A percentile compares a stretch with the other conserved stretches of the same genome.
phyloP scores from a whole-genome alignment of 2,797 vertebrate species.

The Buceros bicornis region DNA sequence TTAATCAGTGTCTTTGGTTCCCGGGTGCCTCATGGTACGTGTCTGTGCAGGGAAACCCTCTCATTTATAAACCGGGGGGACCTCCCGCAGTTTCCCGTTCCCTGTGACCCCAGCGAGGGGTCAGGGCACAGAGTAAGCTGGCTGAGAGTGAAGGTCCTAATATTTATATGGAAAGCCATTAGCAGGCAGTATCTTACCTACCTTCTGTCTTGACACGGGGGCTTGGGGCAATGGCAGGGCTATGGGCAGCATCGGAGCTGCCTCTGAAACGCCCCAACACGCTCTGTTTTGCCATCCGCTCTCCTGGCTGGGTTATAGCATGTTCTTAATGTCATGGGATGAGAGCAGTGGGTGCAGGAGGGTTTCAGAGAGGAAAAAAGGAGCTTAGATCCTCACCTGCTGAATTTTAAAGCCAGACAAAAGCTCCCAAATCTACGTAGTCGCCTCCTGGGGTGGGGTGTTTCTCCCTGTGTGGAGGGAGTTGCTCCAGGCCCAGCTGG shows the following conservation, averaged over 20 bases:
- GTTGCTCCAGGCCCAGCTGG: background rate
- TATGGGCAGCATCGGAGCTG: background rate
- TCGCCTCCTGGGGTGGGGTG: background rate
- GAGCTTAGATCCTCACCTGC: background rate
- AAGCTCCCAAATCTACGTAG: background rate
- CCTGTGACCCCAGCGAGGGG: background rate
- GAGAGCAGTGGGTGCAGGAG: background rate
- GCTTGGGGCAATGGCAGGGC: background rate
- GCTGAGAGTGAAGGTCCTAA: background rate
- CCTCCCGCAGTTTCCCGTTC: constrained; percentile 50
- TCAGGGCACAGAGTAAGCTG: background rate
- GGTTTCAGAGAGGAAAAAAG: background rate
- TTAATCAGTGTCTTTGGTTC: constrained; percentile 6
- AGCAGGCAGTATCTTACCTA: constrained; percentile 9
- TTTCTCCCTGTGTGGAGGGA: background rate
- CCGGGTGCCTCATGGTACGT: background rate
- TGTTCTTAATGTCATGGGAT: accelerated
- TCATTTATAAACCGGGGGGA: constrained; percentile 16
- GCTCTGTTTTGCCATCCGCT: accelerated
- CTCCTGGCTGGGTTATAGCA: background rate
- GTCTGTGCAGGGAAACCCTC: background rate
- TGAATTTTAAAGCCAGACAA: background rate
- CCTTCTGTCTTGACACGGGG: background rate
- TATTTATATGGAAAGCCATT: constrained; percentile 54
- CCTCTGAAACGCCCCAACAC: background rate